These are phyloP conservation scores for Leptopilina myrica DNA, from an alignment of 2,888 invertebrate species.

Conservation along the genomic window DNA sequence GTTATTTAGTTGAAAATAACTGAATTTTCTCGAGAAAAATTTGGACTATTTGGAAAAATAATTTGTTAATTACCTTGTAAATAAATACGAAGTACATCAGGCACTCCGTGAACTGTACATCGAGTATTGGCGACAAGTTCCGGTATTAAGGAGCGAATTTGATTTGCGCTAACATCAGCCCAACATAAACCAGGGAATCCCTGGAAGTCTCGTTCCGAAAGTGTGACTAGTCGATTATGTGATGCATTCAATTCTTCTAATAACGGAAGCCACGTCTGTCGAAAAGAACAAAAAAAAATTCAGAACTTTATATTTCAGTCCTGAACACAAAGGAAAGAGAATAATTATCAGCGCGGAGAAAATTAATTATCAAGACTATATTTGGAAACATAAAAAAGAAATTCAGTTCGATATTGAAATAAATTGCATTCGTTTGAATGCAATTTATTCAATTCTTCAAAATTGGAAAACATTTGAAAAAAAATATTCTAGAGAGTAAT, in stretches of 20 bases:
- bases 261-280: slow-evolving; percentile 86
- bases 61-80: slow-evolving; percentile 82
- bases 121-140: slow-evolving; percentile 88
- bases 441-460: too few relatives aligned
- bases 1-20: too few relatives aligned
- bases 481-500: too few relatives aligned
- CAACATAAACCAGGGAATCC: slow-evolving; percentile 89
- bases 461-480: too few relatives aligned
- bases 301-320: background rate
- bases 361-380: too few relatives aligned
- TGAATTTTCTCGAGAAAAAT: too few relatives aligned
- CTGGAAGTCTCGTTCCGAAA: slow-evolving; percentile 88
- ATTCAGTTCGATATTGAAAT: too few relatives aligned
- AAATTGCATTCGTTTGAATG: too few relatives aligned
- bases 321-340: background rate
- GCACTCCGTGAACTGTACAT: slow-evolving; percentile 89
- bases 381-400: too few relatives aligned
- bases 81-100: slow-evolving; percentile 86
- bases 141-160: slow-evolving; percentile 84
- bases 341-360: background rate
- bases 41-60: too few relatives aligned
- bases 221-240: slow-evolving; percentile 84
- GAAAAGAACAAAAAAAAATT: slow-evolving; percentile 63
- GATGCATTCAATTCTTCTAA: slow-evolving; percentile 87
- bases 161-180: slow-evolving; percentile 88